A percentile compares a stretch with the other conserved stretches of the same genome.
phyloP scores from a whole-genome alignment of 35 echinoderm and acorn worm species.

The Lytechinus pictus region DNA sequence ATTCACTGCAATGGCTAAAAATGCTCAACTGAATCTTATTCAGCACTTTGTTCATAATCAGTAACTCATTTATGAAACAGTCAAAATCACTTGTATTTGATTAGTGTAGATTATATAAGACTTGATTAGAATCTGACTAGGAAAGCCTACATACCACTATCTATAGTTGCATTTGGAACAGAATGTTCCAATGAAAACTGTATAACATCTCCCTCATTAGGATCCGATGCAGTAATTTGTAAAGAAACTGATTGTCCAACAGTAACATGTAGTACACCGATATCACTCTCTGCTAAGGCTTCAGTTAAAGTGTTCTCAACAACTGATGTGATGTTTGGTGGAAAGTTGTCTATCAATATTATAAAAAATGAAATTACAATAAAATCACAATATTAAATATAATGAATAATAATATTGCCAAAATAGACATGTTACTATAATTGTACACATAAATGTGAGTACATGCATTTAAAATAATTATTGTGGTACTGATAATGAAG shows the following conservation, averaged over 20 bases:
- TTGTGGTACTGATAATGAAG: too few species aligned
- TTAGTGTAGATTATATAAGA: too few species aligned
- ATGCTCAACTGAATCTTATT: too few species aligned
- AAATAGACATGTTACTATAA: neutral
- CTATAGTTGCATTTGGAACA: neutral
- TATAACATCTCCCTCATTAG: conserved; percentile 6
- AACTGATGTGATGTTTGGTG: conserved; percentile 10
- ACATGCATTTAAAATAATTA: too few species aligned
- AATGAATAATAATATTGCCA: neutral
- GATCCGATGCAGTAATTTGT: neutral
- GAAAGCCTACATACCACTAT: neutral
- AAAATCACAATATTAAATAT: neutral
- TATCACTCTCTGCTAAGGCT: neutral
- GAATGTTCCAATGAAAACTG: neutral
- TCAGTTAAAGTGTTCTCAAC: neutral
- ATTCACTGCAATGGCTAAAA: too few species aligned
- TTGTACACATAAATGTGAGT: too few species aligned
- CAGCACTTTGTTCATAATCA: too few species aligned
- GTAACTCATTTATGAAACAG: too few species aligned
- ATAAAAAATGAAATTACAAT: neutral
- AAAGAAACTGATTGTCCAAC: neutral
- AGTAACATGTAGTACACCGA: neutral
- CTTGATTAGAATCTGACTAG: too few species aligned
- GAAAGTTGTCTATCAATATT: conserved; percentile 16
- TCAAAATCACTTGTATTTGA: too few species aligned